Base-by-base conservation (phyloP, 1,140 invertebrate genomes). In the Brachionus angularis region DNA sequence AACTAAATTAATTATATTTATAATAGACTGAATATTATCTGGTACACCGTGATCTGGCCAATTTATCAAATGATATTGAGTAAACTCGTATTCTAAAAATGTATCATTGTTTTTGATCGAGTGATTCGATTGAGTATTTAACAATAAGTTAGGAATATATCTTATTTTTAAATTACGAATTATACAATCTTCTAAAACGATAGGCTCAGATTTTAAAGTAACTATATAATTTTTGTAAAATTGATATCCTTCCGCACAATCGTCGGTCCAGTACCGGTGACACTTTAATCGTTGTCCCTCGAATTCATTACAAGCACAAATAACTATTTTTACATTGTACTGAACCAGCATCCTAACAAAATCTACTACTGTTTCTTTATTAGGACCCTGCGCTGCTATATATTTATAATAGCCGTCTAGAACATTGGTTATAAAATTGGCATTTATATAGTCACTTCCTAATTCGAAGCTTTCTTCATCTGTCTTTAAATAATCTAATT, bases 381-480 rank as follows among this genome's bases (percentile, higher is more conserved):
- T 71, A 27, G 70, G 70, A 21, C 70, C 70, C 16, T 71, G 70
- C 8, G 70, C 70, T 3, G 70, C 70, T 5, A 71, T 58, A 18
- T 70, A 70, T 21, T 46, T 27, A 33, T 50, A 50, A 50, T 70
- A 50, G 16, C 47, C 50, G 18, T 70, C 31, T 3, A 70, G 33
- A 16, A 42, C 47, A 50, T 70, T 52, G 0, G 33, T 50, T 53
- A 70, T 53, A 25, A 52, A 52, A 31, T 29, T 50, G 8, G 67
- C 67, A 44, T 70, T 70, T 8, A 70, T 70, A 42, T 70, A 70
- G 12, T 53, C 67, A 1, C 91, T 93, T 0, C 94, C 95, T 23
- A 34, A 21, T 23, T 58, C 53, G 10, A 39, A 39, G 12, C 47
- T 46, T n/a, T 14, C 33, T 46, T 58, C 53, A 4, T 58, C 53